A percentile compares a stretch with the other conserved stretches of the same genome.
Evolutionary conservation across 2,888 invertebrate species (phyloP).

Genomic region (Hirtodrosophila histrioides): DNA sequence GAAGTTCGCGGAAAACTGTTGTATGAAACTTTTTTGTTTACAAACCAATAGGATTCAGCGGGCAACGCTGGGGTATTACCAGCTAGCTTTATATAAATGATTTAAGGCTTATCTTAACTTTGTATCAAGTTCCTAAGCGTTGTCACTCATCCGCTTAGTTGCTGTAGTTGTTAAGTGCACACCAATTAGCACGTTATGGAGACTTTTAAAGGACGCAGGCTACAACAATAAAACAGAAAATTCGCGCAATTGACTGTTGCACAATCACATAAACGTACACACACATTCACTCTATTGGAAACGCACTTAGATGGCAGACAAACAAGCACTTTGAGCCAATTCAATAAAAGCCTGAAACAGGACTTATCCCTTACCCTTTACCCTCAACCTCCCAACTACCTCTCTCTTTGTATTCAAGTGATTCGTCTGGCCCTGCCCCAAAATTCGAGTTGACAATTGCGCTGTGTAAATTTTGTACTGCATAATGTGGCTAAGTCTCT

Average conservation of each 20-base stretch:
- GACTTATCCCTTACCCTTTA: conserved; percentile 9
- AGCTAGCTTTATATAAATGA: too few species aligned
- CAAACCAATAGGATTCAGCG: too few species aligned
- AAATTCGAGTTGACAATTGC: conserved; percentile 40
- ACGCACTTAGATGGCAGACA: conserved; percentile 52
- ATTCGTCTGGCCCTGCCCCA: conserved; percentile 23
- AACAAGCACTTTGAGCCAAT: conserved; percentile 58
- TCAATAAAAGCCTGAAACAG: conserved; percentile 53
- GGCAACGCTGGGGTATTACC: too few species aligned
- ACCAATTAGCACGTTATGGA: conserved; percentile 36
- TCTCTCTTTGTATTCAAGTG: neutral
- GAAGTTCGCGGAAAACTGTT: too few species aligned
- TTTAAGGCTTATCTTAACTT: too few species aligned
- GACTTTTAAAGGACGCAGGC: conserved; percentile 13
- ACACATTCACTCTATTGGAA: conserved; percentile 8
- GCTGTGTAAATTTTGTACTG: conserved; percentile 25
- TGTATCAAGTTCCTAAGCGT: too few species aligned
- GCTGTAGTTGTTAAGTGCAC: conserved; percentile 27
- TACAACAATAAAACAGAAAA: conserved; percentile 29
- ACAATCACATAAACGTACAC: conserved; percentile 4
- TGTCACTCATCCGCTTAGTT: conserved; percentile 1
- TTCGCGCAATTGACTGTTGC: conserved; percentile 13
- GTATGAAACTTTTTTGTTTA: too few species aligned
- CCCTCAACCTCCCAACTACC: neutral
- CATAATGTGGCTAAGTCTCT: conserved; percentile 28